phyloP scores from a whole-genome alignment of 2,888 invertebrate genomes.

The Ichneumoninae sp. region DNA sequence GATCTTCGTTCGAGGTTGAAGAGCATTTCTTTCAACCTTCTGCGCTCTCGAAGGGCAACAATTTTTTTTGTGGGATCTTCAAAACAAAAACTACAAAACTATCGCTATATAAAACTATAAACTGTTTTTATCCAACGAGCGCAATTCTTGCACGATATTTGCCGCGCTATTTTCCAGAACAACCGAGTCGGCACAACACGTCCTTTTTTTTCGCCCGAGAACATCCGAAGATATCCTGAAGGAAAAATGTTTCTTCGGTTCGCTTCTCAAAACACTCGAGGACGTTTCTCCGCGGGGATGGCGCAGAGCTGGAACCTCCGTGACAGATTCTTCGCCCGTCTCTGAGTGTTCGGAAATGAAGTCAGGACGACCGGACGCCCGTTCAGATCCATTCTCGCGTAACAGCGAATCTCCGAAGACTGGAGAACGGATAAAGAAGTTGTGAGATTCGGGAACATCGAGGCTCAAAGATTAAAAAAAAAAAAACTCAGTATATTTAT shows the following conservation, averaged over 20 bases:
- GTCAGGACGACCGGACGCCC: constrained; percentile 17
- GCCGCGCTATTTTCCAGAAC: neutral
- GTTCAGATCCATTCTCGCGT: constrained; percentile 12
- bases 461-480: neutral
- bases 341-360: constrained; percentile 28
- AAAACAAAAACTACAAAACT: neutral
- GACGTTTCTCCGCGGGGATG: neutral
- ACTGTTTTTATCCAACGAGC: neutral
- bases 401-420: neutral
- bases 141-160: neutral
- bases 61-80: neutral
- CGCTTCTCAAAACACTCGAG: constrained; percentile 2
- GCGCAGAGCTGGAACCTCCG: neutral
- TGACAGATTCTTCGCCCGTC: neutral
- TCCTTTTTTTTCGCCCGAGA: neutral
- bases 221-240: neutral
- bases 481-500: too few relatives aligned
- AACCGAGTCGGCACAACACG: neutral
- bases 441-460: neutral
- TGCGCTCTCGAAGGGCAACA: neutral
- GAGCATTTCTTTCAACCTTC: neutral
- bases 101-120: too few relatives aligned
- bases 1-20: neutral
- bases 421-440: neutral
- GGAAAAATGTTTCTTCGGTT: neutral